Evolutionary conservation across 2,888 invertebrate genomes (phyloP), one percentile per base, ranked within the genome.

Genomic region (Oxystoma pomonae): DNA sequence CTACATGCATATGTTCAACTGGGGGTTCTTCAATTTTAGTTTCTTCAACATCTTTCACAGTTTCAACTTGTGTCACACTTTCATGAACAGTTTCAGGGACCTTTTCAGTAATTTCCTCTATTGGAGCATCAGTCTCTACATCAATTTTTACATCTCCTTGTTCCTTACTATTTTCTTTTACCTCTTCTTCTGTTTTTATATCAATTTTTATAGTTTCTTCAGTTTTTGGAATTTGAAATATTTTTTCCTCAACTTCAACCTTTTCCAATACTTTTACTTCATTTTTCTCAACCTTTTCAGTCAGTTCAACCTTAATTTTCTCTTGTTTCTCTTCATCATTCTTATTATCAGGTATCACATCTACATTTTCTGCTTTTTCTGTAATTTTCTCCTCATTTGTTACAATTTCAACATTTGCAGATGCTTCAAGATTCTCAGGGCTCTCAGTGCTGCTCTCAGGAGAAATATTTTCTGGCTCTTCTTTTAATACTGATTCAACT

Each of bases 361-460:
- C 62, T 57, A 60, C 64, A 53, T 61, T 22, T 16, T 62, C 57
- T 60, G 59, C 62, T 7, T 50, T 55, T 61, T 60, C 49, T 20
- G 21, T 53, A 50, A 60, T 55, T 58, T 58, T 55, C 55, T 65
- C 65, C 9, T 60, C 53, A n/a, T n/a, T n/a, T n/a, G n/a, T n/a
- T n/a, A n/a, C n/a, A n/a, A n/a, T n/a, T 7, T 53, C 7, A 53
- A 9, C 16, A 53, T 53, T 19, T 53, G 5, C 7, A 7, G 53
- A 16, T 55, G 16, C 49, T 35, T 58, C 19, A 52, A 53, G 52
- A 59, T 9, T 59, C 0, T 70, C 70, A n/a, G 69, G 66, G 22
- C 67, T 67, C 16, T 62, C 61, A 22, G 69, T 67, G 58, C 69
- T 71, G n/a, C 60, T 69, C 64, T 70, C 69, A 18, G 69, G 67